Evolutionary conservation across 2,797 vertebrate genomes (phyloP), one percentile per base, ranked within the genome.

Genomic region (Premnoplex brunnescens): DNA sequence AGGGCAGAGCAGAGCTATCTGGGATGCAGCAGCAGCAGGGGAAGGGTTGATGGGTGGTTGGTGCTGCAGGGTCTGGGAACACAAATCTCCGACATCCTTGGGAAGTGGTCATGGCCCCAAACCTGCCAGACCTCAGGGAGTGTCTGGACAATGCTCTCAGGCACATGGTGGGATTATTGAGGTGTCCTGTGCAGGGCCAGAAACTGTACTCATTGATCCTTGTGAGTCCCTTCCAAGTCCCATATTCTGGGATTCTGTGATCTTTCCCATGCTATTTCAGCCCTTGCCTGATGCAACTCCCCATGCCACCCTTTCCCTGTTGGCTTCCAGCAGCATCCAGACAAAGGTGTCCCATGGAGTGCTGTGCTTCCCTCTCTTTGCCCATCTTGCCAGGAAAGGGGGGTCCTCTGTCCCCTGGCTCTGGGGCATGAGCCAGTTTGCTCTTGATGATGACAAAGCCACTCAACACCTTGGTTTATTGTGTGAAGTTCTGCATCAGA

Each of bases 201-300:
- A 23, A 68, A 28, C 1, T 34, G 48, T 34, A 10, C 20, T 77
- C 1, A 1, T 21, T 55, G 34, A 55, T 41, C 48, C 34, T 46
- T 30, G 28, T 17, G 39, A 9, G 24, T 8, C 19, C 34, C 46
- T 60, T 24, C 28, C 54, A 69, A 21, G 20, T 69, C 30, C 46
- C 39, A 20, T 52, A 30, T 69, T 34, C 24, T 34, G 48, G 24
- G 34, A 39, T 68, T 39, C 30, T 34, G 0, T 39, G 28, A 46
- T 48, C 34, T 39, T 37, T 48, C 69, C 48, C 43, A 7, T 3
- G 56, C 22, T 64, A 26, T 27, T 0, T 0, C 58, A 83, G 51
- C 56, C n/a, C 20, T 27, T 3, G 1, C 13, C 23, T 1, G 3
- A 19, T 10, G 54, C 14, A 30, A 2, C 9, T 21, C 67, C 54